A percentile compares a stretch with the other conserved stretches of the same genome.
Conservation (phyloP, 2,888 invertebrate species). For the Esperia sulphurella region DNA sequence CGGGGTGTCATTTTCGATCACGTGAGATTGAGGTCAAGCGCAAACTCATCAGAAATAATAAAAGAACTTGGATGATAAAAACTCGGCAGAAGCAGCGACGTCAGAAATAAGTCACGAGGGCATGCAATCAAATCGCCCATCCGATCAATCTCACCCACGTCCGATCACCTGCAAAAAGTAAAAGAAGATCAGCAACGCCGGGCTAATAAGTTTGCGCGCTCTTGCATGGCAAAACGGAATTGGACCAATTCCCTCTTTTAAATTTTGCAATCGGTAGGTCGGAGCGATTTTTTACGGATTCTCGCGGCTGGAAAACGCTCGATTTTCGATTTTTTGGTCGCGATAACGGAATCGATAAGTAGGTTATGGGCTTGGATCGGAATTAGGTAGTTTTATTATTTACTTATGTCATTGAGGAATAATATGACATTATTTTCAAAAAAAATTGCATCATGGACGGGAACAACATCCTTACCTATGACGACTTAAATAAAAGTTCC, state of each 20-base stretch:
- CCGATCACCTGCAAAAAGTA: constrained; percentile 65
- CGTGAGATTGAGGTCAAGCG: no score
- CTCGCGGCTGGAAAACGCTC: background rate
- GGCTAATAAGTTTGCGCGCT: constrained; percentile 75
- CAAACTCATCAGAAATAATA: no score
- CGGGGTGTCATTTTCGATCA: no score
- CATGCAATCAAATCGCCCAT: constrained; percentile 52
- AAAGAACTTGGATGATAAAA: no score
- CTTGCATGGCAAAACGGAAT: constrained; percentile 70
- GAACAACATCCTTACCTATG: no score
- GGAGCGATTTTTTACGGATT: constrained; percentile 35
- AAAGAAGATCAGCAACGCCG: constrained; percentile 46
- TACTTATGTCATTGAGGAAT: no score
- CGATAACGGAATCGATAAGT: background rate
- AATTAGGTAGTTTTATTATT: no score
- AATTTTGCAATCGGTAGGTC: constrained; percentile 58
- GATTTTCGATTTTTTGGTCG: background rate
- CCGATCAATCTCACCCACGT: constrained; percentile 53
- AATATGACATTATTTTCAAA: no score
- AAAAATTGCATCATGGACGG: no score
- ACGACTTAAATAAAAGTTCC: no score
- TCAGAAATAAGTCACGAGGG: constrained; percentile 54
- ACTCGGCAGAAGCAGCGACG: constrained; percentile 4
- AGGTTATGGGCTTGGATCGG: no score
- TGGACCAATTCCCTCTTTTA: constrained; percentile 57